A percentile compares a stretch with the other conserved stretches of the same genome.
Evolutionary conservation across 1,140 invertebrate genomes (phyloP).

Genomic region (Chironomus striatipennis): DNA sequence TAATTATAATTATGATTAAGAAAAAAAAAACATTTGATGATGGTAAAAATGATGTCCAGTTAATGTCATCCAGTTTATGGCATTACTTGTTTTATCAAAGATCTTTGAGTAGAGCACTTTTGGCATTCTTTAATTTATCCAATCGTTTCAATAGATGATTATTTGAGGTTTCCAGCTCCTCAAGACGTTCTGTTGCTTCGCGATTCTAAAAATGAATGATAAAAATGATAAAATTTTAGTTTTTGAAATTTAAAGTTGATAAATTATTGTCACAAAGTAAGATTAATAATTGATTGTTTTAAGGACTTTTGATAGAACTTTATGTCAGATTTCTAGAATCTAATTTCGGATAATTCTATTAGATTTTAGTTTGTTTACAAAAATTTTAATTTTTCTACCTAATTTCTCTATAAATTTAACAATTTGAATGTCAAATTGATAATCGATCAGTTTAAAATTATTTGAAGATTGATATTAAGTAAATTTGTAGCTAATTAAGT

Average conservation of each 20-base stretch:
- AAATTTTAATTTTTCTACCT: too few relatives aligned
- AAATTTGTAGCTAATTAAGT: too few relatives aligned
- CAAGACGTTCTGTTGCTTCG: conserved; percentile 88
- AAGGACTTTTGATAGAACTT: too few relatives aligned
- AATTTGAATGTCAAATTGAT: too few relatives aligned
- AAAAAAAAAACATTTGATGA: not conserved
- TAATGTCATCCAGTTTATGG: not conserved
- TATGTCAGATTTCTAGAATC: too few relatives aligned
- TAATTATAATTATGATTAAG: not conserved
- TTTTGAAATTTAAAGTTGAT: not conserved
- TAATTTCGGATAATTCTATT: too few relatives aligned
- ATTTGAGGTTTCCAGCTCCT: conserved; percentile 96
- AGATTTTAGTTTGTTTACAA: too few relatives aligned
- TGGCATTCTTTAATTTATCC: conserved; percentile 95
- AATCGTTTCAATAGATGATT: conserved; percentile 90
- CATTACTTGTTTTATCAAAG: conserved; percentile 52
- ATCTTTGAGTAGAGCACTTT: conserved; percentile 81
- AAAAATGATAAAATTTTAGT: conserved; percentile 1
- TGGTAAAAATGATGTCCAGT: conserved; percentile 2
- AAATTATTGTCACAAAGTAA: not conserved
- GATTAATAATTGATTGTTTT: not conserved
- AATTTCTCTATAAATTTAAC: too few relatives aligned
- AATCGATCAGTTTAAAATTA: too few relatives aligned
- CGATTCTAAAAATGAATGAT: conserved; percentile 70
- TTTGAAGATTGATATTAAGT: too few relatives aligned